phyloP scores from a whole-genome alignment of 2,797 vertebrate species.

The Pseudochaenichthys georgianus region DNA sequence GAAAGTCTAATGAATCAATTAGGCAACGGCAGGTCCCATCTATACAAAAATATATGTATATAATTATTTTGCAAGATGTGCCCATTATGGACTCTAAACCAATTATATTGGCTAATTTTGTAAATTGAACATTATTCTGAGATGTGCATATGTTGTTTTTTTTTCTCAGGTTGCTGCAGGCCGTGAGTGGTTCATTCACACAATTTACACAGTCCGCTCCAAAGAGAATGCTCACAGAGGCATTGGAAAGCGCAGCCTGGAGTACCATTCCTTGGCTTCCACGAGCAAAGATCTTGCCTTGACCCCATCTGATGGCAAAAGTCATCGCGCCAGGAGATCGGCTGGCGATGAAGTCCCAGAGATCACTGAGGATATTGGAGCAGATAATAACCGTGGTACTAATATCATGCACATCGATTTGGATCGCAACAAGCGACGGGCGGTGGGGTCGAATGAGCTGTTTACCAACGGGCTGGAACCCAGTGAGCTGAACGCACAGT shows the following conservation, averaged over 20 bases:
- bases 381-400: conserved; percentile 90
- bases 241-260: conserved; percentile 91
- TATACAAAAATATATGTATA: background rate
- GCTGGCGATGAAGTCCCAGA: conserved; percentile 63
- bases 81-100: background rate
- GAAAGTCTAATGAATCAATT: conserved; percentile 2
- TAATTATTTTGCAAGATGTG: background rate
- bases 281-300: conserved; percentile 23
- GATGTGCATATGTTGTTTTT: conserved; percentile 6
- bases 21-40: background rate
- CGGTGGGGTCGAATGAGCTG: conserved; percentile 67
- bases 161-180: conserved; percentile 90
- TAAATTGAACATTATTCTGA: background rate
- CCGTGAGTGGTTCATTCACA: conserved; percentile 95
- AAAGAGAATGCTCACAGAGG: conserved; percentile 87
- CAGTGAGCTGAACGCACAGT: conserved; percentile 74
- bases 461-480: conserved; percentile 75
- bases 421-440: conserved; percentile 77
- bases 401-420: conserved; percentile 94
- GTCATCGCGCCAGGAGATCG: conserved; percentile 81
- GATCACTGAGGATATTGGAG: conserved; percentile 85
- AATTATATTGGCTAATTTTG: background rate
- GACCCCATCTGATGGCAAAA: background rate
- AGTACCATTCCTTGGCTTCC: conserved; percentile 85
- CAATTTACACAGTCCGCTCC: conserved; percentile 94